phyloP scores from a whole-genome alignment of 2,113 vertebrate genomes.

The Nestor notabilis region DNA sequence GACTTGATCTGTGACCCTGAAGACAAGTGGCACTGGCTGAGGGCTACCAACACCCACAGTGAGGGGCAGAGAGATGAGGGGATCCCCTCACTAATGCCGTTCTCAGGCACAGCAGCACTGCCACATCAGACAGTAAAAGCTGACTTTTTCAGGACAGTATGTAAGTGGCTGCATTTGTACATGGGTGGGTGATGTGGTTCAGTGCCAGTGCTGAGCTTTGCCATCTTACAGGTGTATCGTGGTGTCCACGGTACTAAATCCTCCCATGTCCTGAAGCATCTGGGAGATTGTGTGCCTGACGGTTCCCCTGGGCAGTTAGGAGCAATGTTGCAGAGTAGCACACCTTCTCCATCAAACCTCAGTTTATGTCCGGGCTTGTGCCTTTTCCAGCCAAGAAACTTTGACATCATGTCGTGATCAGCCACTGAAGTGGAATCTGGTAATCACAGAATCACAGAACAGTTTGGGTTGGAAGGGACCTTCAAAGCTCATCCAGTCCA shows the following conservation, averaged over 20 bases:
- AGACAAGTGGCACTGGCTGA: not conserved
- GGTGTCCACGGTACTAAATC: not conserved
- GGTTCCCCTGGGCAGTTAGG: not conserved
- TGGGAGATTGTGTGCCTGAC: accelerated
- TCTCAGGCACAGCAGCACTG: not conserved
- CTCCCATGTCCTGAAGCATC: not conserved
- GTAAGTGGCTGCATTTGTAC: not conserved
- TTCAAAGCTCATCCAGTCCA: not conserved
- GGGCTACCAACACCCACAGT: not conserved
- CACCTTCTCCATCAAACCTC: not conserved
- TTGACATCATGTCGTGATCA: not conserved
- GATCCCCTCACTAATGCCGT: not conserved
- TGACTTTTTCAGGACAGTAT: not conserved
- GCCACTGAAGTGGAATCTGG: not conserved
- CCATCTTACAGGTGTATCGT: accelerated
- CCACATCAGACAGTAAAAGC: not conserved
- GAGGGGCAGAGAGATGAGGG: not conserved
- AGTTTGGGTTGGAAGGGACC: not conserved
- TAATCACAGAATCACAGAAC: not conserved
- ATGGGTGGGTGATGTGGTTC: not conserved
- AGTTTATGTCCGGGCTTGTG: not conserved
- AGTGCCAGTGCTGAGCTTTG: not conserved
- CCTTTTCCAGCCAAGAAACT: not conserved
- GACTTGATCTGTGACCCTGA: not conserved
- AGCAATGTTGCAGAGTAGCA: not conserved